Evolutionary conservation across 2,888 invertebrate genomes (phyloP), one percentile per base, ranked within the genome.

Genomic region (Ormyrus labotus): DNA sequence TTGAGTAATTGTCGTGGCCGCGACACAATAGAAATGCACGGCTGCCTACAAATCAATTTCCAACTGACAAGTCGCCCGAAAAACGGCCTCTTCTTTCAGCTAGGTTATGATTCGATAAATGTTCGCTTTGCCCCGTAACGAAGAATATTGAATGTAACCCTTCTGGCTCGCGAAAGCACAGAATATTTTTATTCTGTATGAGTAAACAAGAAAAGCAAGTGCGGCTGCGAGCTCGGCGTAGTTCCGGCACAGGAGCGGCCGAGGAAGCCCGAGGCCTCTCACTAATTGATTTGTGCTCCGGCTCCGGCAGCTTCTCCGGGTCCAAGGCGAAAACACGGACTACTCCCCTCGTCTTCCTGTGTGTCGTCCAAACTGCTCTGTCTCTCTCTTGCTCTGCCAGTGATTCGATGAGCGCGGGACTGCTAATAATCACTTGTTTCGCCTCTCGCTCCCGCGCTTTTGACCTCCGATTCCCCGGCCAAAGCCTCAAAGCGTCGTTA

Each of bases 271-370:
- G 84, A 85, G 87, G 87, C 87, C 85, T 84, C 84, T 80, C 83
- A 86, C 87, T 88, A 88, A 88, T 88, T 88, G 88, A 88, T 88
- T 88, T 87, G 88, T 88, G 86, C 87, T 87, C 82, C 86, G 85
- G 86, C 87, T 86, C 84, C 85, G 84, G 85, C 83, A 84, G 84
- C 84, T 84, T 80, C 82, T 83, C 84, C 77, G 80, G 63, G 75
- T 82, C 81, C 81, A 83, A 84, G 84, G 83, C 83, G 84, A 85
- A 86, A 87, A 87, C 86, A 85, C 84, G 61, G 69, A 80, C 80
- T 71, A 73, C 78, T 69, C 79, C 81, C 76, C 81, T 72, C 69
- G 48, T 68, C 58, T 75, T 71, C 68, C 77, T 61, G 67, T 82
- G 78, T 69, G 61, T 68, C n/a, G 9, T 45, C 19, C 13, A n/a